phyloP scores from a whole-genome alignment of 2,888 invertebrate genomes.

The Abscondita cerata region DNA sequence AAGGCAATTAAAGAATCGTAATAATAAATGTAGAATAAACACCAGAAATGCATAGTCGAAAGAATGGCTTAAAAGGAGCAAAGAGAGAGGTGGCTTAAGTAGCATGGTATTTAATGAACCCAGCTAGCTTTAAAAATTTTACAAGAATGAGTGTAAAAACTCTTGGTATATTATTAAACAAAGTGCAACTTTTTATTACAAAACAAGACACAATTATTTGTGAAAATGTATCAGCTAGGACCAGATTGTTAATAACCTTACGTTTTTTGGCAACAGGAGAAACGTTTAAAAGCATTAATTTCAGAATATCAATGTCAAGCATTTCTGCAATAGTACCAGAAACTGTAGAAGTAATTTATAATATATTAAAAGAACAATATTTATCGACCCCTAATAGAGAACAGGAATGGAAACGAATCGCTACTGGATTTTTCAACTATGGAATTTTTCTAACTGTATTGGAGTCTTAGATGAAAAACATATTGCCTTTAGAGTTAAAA shows the following conservation, averaged over 20 bases:
- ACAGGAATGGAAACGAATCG: constrained; percentile 1
- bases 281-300: constrained; percentile 6
- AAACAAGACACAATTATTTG: background rate
- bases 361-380: background rate
- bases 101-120: constrained; percentile 1
- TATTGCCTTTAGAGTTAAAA: constrained; percentile 1
- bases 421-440: background rate
- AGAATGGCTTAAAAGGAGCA: background rate
- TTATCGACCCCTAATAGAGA: background rate
- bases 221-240: constrained; percentile 1
- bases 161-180: background rate
- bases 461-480: constrained; percentile 1
- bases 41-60: background rate
- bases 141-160: background rate
- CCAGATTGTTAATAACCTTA: constrained; percentile 10
- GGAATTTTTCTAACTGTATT: constrained; percentile 11
- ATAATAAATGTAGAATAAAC: no score
- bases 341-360: constrained; percentile 3
- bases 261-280: constrained; percentile 8
- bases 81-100: background rate
- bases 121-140: constrained; percentile 4
- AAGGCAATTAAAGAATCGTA: no score
- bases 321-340: background rate
- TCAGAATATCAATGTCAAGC: constrained; percentile 2
- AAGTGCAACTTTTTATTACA: background rate